phyloP scores from a whole-genome alignment of 2,797 vertebrate species.

The Chaunax sp. region DNA sequence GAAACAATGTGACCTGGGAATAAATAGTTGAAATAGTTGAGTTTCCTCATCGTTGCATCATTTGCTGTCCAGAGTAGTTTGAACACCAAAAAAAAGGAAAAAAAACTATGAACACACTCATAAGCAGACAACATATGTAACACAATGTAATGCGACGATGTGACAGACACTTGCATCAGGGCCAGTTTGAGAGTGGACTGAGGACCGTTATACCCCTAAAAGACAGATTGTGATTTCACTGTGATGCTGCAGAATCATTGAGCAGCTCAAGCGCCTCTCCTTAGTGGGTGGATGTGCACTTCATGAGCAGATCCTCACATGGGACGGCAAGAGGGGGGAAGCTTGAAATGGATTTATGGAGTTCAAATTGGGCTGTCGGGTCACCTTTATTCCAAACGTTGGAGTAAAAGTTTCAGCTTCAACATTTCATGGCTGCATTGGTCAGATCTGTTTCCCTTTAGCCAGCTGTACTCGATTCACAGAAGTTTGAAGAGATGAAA shows the following conservation, averaged over 20 bases:
- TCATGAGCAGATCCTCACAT: conserved; percentile 52
- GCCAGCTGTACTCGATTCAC: conserved; percentile 14
- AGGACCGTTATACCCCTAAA: conserved; percentile 51
- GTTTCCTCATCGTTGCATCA: conserved; percentile 59
- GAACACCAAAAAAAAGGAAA: conserved; percentile 27
- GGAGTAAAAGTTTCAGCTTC: conserved; percentile 33
- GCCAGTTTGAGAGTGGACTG: conserved; percentile 54
- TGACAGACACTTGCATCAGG: conserved; percentile 43
- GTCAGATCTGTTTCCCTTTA: not conserved
- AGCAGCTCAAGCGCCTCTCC: conserved; percentile 43
- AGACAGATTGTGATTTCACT: conserved; percentile 64
- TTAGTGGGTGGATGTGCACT: conserved; percentile 63
- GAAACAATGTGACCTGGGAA: not conserved
- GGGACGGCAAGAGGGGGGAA: conserved; percentile 16
- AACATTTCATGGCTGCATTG: conserved; percentile 8
- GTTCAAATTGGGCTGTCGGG: conserved; percentile 45
- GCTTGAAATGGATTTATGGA: conserved; percentile 31
- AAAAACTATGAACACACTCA: conserved; percentile 33
- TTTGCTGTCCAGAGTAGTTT: conserved; percentile 15
- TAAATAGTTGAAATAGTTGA: conserved; percentile 22
- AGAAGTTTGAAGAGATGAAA: conserved; percentile 12
- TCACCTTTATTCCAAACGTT: conserved; percentile 51
- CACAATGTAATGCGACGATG: conserved; percentile 17
- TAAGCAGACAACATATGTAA: conserved; percentile 32
- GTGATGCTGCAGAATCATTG: conserved; percentile 56